These are phyloP conservation scores for Anas bernieri DNA, from an alignment of 2,797 vertebrate genomes.

Conservation along the genomic window DNA sequence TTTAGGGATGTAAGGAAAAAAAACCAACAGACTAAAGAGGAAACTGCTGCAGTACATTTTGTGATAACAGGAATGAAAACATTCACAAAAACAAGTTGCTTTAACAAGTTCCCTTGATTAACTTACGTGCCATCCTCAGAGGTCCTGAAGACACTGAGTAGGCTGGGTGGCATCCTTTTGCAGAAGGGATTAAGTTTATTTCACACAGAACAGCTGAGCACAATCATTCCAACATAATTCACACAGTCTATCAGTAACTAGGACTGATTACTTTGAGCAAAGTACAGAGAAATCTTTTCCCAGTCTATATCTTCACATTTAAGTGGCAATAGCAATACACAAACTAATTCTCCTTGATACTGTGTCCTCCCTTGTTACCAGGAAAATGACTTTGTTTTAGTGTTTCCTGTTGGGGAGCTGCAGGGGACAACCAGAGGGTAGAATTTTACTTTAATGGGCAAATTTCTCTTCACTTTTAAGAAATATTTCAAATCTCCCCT, in stretches of 20 bases:
- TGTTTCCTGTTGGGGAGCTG: not conserved
- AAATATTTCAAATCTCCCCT: not conserved
- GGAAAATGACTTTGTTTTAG: not conserved
- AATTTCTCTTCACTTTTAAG: not conserved
- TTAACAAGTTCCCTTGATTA: not conserved
- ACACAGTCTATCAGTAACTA: not conserved
- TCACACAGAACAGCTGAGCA: not conserved
- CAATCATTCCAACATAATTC: not conserved
- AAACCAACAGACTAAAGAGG: not conserved
- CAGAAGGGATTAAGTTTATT: not conserved
- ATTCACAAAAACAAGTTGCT: not conserved
- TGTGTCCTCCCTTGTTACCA: not conserved
- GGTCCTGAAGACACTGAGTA: not conserved
- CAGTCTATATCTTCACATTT: not conserved
- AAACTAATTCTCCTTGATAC: not conserved
- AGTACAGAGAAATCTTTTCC: not conserved
- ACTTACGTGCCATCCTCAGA: not conserved
- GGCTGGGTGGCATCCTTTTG: not conserved
- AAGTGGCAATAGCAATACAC: not conserved
- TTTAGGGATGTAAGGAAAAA: not conserved
- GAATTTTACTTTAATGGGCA: not conserved
- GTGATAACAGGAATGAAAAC: not conserved
- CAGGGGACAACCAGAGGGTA: not conserved
- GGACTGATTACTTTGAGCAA: not conserved
- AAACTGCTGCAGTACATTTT: not conserved